These are phyloP conservation scores for Oreochromis tanganicae DNA, from an alignment of 2,113 vertebrate genomes.

Conservation along the genomic window DNA sequence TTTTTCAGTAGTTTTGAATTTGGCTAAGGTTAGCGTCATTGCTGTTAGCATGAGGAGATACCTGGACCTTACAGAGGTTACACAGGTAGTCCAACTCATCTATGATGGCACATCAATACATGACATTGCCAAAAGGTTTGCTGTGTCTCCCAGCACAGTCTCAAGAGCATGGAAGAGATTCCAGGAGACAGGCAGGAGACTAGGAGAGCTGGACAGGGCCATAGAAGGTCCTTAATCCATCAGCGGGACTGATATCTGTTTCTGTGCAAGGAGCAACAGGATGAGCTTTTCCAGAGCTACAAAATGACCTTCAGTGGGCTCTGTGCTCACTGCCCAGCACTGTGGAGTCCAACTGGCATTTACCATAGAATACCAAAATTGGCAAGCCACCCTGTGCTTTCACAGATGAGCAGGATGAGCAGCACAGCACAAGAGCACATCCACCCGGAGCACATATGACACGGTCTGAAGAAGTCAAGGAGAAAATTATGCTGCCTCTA, in stretches of 20 bases:
- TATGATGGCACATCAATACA: background rate
- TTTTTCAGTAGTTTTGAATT: background rate
- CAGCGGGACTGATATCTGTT: background rate
- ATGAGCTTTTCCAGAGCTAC: accelerated
- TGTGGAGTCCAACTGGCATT: background rate
- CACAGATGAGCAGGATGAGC: background rate
- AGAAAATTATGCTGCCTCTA: background rate
- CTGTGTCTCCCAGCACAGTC: background rate
- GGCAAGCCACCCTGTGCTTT: background rate
- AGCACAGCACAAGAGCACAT: background rate
- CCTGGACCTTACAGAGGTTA: background rate
- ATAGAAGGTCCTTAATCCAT: background rate
- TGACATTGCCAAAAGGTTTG: background rate
- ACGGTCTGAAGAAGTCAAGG: background rate
- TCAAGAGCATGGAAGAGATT: background rate
- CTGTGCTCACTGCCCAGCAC: background rate
- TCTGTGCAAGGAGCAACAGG: background rate
- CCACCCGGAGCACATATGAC: background rate
- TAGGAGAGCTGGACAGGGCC: background rate
- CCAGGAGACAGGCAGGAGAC: background rate
- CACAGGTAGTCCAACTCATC: background rate
- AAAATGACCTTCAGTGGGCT: background rate
- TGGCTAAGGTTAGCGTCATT: accelerated
- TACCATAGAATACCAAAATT: background rate
- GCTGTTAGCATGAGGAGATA: background rate